A percentile compares a stretch with the other conserved stretches of the same genome.
Conservation (phyloP, 2,888 invertebrate genomes). For the Drosophila suboccidentalis region DNA sequence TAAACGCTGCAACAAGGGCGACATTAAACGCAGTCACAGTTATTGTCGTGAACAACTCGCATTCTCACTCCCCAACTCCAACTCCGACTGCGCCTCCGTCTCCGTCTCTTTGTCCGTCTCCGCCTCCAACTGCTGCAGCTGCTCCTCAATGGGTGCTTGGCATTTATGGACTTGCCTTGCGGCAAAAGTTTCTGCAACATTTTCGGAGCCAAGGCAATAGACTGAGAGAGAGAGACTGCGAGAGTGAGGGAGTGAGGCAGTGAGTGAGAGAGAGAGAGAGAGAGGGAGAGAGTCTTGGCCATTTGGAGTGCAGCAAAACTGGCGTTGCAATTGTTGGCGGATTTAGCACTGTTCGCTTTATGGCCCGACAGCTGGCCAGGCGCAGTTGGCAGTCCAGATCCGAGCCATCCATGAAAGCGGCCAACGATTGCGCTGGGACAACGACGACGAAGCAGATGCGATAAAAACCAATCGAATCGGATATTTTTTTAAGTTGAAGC, state of each 20-base stretch:
- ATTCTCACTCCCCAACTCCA: not conserved
- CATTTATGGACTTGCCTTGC: slow-evolving; percentile 66
- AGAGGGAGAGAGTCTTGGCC: slow-evolving; percentile 1
- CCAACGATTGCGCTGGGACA: slow-evolving; percentile 27
- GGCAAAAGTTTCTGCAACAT: slow-evolving; percentile 64
- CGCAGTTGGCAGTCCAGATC: slow-evolving; percentile 26
- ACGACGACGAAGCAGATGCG: slow-evolving; percentile 36
- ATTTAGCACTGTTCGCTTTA: slow-evolving; percentile 73
- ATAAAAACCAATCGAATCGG: slow-evolving; percentile 69
- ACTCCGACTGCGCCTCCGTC: not conserved
- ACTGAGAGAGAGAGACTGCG: not conserved
- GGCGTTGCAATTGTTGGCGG: slow-evolving; percentile 67
- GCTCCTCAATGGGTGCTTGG: slow-evolving; percentile 68
- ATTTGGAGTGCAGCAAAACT: slow-evolving; percentile 52
- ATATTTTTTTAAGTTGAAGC: slow-evolving; percentile 71
- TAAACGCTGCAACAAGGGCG: slow-evolving; percentile 40
- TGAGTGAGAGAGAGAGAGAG: not conserved
- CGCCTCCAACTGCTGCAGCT: slow-evolving; percentile 6
- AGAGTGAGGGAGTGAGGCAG: not conserved
- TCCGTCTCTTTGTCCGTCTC: not conserved
- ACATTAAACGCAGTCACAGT: slow-evolving; percentile 7
- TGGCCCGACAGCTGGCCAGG: slow-evolving; percentile 61
- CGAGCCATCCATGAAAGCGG: slow-evolving; percentile 16
- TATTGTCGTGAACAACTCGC: slow-evolving; percentile 11
- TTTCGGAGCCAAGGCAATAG: slow-evolving; percentile 30